Evolutionary conservation across 2,888 invertebrate genomes (phyloP).

Genomic region (Tinea trinotella): DNA sequence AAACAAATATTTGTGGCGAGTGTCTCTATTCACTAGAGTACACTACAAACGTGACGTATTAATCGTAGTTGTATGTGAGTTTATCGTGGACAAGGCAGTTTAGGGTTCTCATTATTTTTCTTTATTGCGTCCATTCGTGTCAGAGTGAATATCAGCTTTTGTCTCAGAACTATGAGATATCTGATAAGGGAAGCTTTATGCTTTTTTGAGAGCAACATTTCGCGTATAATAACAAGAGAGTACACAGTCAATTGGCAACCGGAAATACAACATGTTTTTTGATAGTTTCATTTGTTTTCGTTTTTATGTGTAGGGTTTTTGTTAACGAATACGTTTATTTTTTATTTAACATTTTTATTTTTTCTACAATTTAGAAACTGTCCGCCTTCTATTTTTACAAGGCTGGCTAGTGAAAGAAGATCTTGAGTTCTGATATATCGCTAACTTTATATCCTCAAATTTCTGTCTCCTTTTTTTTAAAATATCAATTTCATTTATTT

Average conservation of each 20-base stretch:
- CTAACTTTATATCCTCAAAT: no score
- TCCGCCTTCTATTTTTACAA: no score
- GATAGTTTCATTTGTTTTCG: no score
- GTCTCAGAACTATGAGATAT: conserved; percentile 16
- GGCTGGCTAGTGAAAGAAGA: no score
- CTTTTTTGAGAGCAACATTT: background rate
- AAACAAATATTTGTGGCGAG: no score
- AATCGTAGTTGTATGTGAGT: conserved; percentile 18
- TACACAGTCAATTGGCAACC: background rate
- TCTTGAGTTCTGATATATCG: no score
- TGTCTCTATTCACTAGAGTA: background rate
- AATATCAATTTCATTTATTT: no score
- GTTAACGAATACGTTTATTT: no score
- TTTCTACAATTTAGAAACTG: no score
- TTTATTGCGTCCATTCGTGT: conserved; percentile 19
- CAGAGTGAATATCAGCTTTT: conserved; percentile 16
- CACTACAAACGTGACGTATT: conserved; percentile 12
- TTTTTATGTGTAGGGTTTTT: no score
- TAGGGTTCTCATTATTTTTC: conserved; percentile 20
- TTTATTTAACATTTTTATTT: no score
- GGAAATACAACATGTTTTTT: background rate
- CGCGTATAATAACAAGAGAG: background rate
- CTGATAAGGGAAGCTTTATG: conserved; percentile 17
- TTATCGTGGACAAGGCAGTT: conserved; percentile 19
- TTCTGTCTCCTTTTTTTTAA: no score